Evolutionary conservation across 2,113 vertebrate genomes (phyloP).

Genomic region (Lepus americanus): DNA sequence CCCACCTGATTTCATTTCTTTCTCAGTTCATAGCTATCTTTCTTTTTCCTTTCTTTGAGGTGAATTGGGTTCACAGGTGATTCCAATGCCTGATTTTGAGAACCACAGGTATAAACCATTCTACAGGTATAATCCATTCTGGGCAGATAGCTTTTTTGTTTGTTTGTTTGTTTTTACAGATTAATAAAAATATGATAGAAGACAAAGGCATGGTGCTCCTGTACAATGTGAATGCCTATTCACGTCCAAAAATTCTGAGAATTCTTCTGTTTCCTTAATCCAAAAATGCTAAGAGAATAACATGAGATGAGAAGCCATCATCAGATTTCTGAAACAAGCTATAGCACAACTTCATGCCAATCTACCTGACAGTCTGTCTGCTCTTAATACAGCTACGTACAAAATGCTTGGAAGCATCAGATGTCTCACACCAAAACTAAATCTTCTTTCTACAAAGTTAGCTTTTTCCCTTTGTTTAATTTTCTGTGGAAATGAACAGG

Average conservation of each 20-base stretch:
- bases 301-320: background rate
- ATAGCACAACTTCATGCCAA: background rate
- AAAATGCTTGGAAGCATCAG: background rate
- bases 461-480: conserved; percentile 62
- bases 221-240: background rate
- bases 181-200: background rate
- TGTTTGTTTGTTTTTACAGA: background rate
- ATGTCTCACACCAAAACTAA: conserved; percentile 24
- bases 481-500: conserved; percentile 52
- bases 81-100: background rate
- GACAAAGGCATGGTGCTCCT: background rate
- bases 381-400: background rate
- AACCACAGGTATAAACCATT: background rate
- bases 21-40: background rate
- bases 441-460: conserved; percentile 31
- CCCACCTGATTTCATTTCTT: background rate
- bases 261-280: background rate
- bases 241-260: background rate
- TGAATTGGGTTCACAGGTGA: background rate
- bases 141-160: background rate
- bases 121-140: background rate
- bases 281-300: background rate
- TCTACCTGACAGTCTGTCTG: background rate
- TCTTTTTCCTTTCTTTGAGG: background rate
- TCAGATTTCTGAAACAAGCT: background rate